Conservation (phyloP, 2,888 invertebrate species). For the Herminia tarsipennalis region DNA sequence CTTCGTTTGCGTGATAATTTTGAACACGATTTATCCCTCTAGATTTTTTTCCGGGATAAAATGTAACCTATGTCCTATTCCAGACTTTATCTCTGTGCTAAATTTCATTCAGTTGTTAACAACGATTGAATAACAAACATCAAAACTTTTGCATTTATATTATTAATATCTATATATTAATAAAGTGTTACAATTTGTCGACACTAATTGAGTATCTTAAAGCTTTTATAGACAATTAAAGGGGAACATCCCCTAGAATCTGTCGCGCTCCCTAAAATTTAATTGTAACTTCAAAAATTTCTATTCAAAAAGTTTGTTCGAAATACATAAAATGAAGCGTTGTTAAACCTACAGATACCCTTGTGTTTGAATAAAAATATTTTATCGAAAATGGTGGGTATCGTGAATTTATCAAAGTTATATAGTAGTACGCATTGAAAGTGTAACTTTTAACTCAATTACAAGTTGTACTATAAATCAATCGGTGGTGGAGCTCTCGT, state of each 20-base stretch:
- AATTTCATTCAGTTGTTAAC: too few relatives aligned
- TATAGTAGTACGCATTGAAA: constrained; percentile 52
- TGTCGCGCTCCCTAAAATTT: constrained; percentile 25
- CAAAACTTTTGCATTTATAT: too few relatives aligned
- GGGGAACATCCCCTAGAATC: constrained; percentile 21
- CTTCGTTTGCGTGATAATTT: too few relatives aligned
- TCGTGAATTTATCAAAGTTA: neutral
- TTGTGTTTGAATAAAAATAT: too few relatives aligned
- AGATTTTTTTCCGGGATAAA: neutral
- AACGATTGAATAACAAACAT: too few relatives aligned
- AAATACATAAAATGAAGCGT: constrained; percentile 27
- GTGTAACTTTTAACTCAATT: constrained; percentile 76
- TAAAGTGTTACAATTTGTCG: constrained; percentile 14
- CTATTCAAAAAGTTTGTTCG: constrained; percentile 32
- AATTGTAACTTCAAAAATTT: constrained; percentile 29
- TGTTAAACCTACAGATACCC: neutral
- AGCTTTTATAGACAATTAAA: constrained; percentile 22
- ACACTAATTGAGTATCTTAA: constrained; percentile 23
- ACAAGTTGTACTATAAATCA: constrained; percentile 81
- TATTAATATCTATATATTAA: too few relatives aligned
- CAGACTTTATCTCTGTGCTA: too few relatives aligned
- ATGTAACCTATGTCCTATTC: neutral
- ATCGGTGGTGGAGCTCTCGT: constrained; percentile 62
- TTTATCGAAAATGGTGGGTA: neutral
- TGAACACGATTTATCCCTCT: too few relatives aligned